phyloP scores from a whole-genome alignment of 2,888 invertebrate species.

The Tachina lurida region DNA sequence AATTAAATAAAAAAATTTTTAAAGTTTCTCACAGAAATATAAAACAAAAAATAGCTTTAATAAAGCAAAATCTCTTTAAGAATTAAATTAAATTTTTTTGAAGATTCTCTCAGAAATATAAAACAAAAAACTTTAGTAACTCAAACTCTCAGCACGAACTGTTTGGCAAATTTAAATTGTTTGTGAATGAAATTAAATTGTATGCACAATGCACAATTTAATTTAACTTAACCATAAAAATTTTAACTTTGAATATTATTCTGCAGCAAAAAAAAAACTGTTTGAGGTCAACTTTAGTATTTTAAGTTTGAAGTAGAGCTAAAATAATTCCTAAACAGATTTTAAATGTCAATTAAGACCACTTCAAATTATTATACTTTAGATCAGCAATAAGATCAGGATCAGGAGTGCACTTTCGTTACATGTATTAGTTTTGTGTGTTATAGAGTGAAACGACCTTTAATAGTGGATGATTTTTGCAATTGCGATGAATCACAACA shows the following conservation, averaged over 20 bases:
- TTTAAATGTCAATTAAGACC: not conserved
- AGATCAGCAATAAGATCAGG: too few species aligned
- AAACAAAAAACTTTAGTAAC: too few species aligned
- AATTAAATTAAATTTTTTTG: too few species aligned
- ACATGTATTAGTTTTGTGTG: too few species aligned
- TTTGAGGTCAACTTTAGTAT: slow-evolving; percentile 45
- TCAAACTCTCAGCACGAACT: slow-evolving; percentile 21
- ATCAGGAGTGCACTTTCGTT: too few species aligned
- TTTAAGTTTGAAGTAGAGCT: not conserved
- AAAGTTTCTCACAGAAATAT: not conserved
- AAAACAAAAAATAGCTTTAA: not conserved
- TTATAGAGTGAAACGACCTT: too few species aligned
- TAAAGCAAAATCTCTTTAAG: not conserved
- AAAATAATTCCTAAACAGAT: slow-evolving; percentile 23
- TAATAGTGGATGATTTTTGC: too few species aligned
- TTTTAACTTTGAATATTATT: slow-evolving; percentile 33
- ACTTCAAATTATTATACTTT: too few species aligned
- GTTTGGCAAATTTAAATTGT: too few species aligned
- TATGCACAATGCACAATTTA: not conserved
- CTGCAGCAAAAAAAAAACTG: slow-evolving; percentile 34
- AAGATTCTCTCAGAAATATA: too few species aligned
- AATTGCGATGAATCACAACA: too few species aligned
- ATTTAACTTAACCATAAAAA: not conserved
- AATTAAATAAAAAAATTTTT: slow-evolving; percentile 7
- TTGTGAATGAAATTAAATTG: too few species aligned